Percentiles rank a stretch among this genome's conserved stretches.
Conservation (phyloP, 2,113 vertebrate species). For the Anas platyrhynchos region DNA sequence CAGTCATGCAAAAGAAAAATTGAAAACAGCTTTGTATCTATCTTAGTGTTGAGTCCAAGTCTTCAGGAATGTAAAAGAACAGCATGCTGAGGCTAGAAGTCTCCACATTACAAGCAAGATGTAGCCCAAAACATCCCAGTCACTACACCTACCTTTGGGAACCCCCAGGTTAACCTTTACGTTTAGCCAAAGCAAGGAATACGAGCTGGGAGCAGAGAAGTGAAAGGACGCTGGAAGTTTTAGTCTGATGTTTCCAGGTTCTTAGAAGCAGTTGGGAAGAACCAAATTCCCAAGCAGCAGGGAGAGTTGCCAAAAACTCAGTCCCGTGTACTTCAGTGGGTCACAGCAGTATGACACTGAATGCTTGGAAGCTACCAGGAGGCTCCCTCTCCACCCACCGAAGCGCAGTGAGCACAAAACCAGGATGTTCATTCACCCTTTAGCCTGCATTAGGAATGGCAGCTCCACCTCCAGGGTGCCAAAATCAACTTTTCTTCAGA, state of each 20-base stretch:
- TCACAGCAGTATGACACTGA: neutral
- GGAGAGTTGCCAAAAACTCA: neutral
- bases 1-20: neutral
- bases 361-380: neutral
- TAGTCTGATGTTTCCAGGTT: neutral
- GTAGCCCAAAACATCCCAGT: neutral
- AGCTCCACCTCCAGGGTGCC: neutral
- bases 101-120: neutral
- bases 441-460: neutral
- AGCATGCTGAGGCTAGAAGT: accelerated
- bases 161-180: neutral
- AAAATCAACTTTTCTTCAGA: neutral
- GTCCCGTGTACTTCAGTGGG: neutral
- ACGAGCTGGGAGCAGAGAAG: neutral
- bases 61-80: neutral
- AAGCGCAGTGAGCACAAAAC: neutral
- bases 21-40: neutral
- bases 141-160: neutral
- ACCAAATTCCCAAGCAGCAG: neutral
- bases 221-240: neutral
- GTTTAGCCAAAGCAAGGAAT: neutral
- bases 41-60: neutral
- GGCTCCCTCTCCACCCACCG: neutral
- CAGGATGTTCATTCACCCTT: neutral
- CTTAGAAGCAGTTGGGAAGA: neutral